phyloP scores from a whole-genome alignment of 2,797 vertebrate genomes.

The Denticeps clupeoides region DNA sequence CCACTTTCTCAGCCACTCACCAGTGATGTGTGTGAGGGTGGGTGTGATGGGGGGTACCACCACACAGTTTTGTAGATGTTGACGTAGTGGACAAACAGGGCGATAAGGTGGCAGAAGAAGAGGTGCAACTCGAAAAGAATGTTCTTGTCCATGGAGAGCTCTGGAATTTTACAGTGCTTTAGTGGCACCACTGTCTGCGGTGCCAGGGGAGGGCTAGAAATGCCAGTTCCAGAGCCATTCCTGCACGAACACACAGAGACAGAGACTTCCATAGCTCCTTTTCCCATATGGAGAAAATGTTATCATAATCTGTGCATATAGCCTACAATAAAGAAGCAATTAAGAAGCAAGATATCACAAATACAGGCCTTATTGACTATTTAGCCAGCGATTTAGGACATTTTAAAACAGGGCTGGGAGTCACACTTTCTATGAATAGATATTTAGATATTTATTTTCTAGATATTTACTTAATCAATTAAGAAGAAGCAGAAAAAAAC shows the following conservation, averaged over 20 bases:
- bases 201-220: slow-evolving; percentile 89
- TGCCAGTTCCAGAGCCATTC: slow-evolving; percentile 82
- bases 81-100: slow-evolving; percentile 95
- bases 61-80: slow-evolving; percentile 99
- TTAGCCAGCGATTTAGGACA: too few species aligned
- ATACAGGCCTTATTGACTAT: too few species aligned
- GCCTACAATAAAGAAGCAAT: too few species aligned
- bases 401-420: too few species aligned
- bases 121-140: slow-evolving; percentile 91
- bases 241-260: slow-evolving; percentile 42
- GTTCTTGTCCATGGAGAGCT: slow-evolving; percentile 80
- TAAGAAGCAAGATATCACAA: too few species aligned
- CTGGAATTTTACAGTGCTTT: slow-evolving; percentile 92
- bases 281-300: too few species aligned
- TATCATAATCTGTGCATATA: too few species aligned
- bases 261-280: too few species aligned
- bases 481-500: too few species aligned
- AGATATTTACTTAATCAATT: too few species aligned
- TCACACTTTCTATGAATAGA: too few species aligned
- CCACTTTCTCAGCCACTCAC: slow-evolving; percentile 57
- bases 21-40: slow-evolving; percentile 90
- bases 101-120: slow-evolving; percentile 91
- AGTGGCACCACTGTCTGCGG: slow-evolving; percentile 87
- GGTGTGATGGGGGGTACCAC: slow-evolving; percentile 94
- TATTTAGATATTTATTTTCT: too few species aligned